Evolutionary conservation across 2,797 vertebrate genomes (phyloP), one percentile per base, ranked within the genome.

Genomic region (Poliocrania exsul): DNA sequence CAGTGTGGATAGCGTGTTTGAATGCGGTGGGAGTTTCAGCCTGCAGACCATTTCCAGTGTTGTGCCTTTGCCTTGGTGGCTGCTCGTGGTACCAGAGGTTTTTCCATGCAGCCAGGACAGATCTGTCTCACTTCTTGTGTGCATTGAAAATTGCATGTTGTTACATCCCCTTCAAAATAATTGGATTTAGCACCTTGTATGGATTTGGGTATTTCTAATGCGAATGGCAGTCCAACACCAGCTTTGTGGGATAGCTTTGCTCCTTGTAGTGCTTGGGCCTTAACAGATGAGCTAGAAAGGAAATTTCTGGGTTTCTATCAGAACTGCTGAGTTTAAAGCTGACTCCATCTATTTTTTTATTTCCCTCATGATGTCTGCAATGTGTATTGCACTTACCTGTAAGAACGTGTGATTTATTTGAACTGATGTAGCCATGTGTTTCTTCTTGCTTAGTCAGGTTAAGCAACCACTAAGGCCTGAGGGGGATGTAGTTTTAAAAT

Each of bases 401-500:
- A 50, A 51, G 54, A 71, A 80, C 23, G 18, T 67, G 25, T 88
- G 84, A 49, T 92, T 42, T 57, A 20, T 93, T 70, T 92, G 67
- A 54, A 72, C 74, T 28, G 16, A 46, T 74, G 29, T 18, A 53
- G 60, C 46, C 2, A 2, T 50, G 35, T 1, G 0, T 37, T 64
- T 37, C 71, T 82, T 92, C 77, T 92, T 90, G 16, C 65, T 82
- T 67, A 66, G 47, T 35, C 46, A 50, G 56, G 47, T 75, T 81
- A 94, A 82, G 33, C 44, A 56, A 35, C 56, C 91, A 38, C 51
- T 26, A 3, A 71, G 79, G 24, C 56, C 46, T 71, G 44, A 96
- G 33, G 33, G 70, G 60, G 44, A 66, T 87, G 67, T 60, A 85
- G 70, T 89, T 94, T 91, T 66, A 49, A 89, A 47, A 95, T 75